A percentile compares a stretch with the other conserved stretches of the same genome.
phyloP scores from a whole-genome alignment of 2,888 invertebrate species.

The Lottia scabra region DNA sequence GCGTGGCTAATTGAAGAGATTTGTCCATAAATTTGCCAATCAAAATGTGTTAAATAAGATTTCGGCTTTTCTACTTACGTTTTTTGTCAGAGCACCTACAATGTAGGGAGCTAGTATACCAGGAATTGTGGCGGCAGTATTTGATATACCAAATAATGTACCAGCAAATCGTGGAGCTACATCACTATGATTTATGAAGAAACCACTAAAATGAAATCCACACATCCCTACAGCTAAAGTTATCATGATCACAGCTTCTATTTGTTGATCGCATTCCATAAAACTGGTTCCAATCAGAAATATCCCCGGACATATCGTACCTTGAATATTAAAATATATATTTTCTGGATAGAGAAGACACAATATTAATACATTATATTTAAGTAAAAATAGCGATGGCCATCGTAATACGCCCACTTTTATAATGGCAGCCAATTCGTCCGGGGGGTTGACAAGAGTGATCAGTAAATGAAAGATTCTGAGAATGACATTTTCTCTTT shows the following conservation, averaged over 20 bases:
- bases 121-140: slow-evolving; percentile 52
- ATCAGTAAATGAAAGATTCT: too few species aligned
- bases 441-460: too few species aligned
- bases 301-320: slow-evolving; percentile 44
- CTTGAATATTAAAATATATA: slow-evolving; percentile 32
- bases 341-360: too few species aligned
- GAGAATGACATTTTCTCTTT: too few species aligned
- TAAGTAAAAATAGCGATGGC: too few species aligned
- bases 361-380: too few species aligned
- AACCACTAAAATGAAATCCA: slow-evolving; percentile 57
- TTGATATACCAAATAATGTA: slow-evolving; percentile 54
- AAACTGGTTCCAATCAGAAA: slow-evolving; percentile 53
- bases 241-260: slow-evolving; percentile 49
- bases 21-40: too few species aligned
- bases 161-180: slow-evolving; percentile 59
- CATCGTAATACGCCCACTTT: too few species aligned
- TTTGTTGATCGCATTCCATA: slow-evolving; percentile 54
- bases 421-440: too few species aligned
- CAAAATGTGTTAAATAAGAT: too few species aligned
- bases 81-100: slow-evolving; percentile 52
- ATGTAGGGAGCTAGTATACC: slow-evolving; percentile 58
- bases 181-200: slow-evolving; percentile 59
- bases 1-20: too few species aligned
- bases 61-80: slow-evolving; percentile 37
- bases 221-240: slow-evolving; percentile 53